Base-by-base conservation (phyloP, 2,888 invertebrate genomes). In the Cataglyphis cursor region DNA sequence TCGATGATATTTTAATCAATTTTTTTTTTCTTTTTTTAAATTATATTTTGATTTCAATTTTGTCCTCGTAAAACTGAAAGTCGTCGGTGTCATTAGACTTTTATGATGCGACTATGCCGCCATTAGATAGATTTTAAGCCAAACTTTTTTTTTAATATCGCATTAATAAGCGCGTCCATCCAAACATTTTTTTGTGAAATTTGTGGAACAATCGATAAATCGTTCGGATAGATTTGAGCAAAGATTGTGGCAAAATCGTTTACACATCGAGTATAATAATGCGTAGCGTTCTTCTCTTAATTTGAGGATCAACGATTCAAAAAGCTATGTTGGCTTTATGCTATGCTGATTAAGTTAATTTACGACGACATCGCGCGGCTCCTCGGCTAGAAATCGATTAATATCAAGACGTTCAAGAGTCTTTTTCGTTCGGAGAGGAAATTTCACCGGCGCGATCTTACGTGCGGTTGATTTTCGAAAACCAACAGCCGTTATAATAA, bases 261-360 rank as follows among this genome's bases (percentile, higher is more conserved):
- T 15, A 15, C 12, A 54, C 15, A 10, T 64, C 51, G 8, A 38
- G 4, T 9, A 28, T 31, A 28, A 28, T 41, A 31, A 31, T 12
- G 10, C 24, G 3, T 21, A 41, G 9, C 41, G 10, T 12, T 51
- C 51, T 51, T 51, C 31, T 62, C 51, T 57, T 18, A 54, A 54
- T 12, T 54, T 44, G 31, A 18, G 48, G 57, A 65, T 80, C 82
- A 35, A 35, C 5, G 62, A 85, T 75, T 81, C 68, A 31, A 65
- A 54, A 44, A 82, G 76, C 64, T 35, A 28, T 82, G 64, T 48
- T 57, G 66, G 70, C 35, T 73, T 85, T 68, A 68, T 44, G 78
- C 74, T 81, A 87, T 57, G 65, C 73, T 81, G 86, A 87, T 87
- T 86, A 81, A 81, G 35, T 84, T 85, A 87, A 90, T 90, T 90